Conservation (phyloP, 2,797 vertebrate species). For the Enteromius treurensis region DNA sequence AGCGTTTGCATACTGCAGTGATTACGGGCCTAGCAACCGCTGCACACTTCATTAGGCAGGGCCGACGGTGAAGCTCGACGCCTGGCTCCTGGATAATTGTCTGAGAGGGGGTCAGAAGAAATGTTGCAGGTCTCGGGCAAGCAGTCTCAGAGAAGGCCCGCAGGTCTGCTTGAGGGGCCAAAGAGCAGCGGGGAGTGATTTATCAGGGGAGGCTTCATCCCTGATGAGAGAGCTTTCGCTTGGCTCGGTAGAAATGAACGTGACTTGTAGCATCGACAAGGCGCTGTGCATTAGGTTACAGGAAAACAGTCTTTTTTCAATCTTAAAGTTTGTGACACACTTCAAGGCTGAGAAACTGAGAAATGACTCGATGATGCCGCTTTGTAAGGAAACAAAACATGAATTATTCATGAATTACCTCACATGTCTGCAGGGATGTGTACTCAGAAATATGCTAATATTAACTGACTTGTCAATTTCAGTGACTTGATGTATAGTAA, state of each 20-base stretch:
- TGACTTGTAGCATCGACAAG: background rate
- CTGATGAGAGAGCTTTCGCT: constrained; percentile 48
- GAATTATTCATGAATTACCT: constrained; percentile 37
- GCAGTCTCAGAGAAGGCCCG: constrained; percentile 40
- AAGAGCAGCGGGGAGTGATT: constrained; percentile 51
- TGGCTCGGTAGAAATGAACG: constrained; percentile 6
- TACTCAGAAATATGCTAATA: constrained; percentile 40
- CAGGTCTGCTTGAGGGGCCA: constrained; percentile 46
- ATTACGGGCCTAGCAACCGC: constrained; percentile 72
- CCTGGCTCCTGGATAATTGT: constrained; percentile 73
- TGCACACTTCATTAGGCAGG: constrained; percentile 74
- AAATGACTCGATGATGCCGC: constrained; percentile 14
- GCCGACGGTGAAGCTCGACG: constrained; percentile 54
- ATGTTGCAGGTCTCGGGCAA: constrained; percentile 61
- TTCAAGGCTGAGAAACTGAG: constrained; percentile 29
- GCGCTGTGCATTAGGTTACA: background rate
- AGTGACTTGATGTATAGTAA: constrained; percentile 40
- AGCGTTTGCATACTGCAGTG: constrained; percentile 76
- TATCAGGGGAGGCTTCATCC: constrained; percentile 56
- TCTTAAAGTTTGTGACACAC: constrained; percentile 37
- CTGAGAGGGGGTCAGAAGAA: constrained; percentile 72
- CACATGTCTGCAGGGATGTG: constrained; percentile 16
- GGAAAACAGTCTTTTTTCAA: constrained; percentile 13
- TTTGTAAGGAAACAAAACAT: constrained; percentile 9
- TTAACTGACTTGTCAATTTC: constrained; percentile 46